Evolutionary conservation across 2,888 invertebrate genomes (phyloP).

Genomic region (Ormyrus rosae): DNA sequence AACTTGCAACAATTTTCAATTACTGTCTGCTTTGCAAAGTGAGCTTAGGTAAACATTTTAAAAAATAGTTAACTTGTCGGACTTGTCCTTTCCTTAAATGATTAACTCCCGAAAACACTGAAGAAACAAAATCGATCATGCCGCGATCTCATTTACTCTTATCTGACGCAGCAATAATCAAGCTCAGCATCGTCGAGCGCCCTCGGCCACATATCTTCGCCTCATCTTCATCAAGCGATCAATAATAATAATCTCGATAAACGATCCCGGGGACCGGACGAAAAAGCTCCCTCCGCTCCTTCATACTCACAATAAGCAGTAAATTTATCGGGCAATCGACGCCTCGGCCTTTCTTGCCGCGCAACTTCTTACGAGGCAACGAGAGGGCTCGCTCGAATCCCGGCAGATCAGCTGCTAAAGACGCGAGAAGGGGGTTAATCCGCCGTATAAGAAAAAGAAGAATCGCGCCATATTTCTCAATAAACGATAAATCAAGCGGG

Average conservation of each 20-base stretch:
- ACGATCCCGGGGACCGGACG: neutral
- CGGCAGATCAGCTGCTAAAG: conserved; percentile 20
- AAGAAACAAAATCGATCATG: neutral
- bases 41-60: neutral
- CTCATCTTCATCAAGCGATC: conserved; percentile 19
- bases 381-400: neutral
- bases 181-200: neutral
- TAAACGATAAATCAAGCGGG: conserved; percentile 74
- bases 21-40: too few species aligned
- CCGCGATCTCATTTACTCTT: neutral
- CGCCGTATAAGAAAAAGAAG: conserved; percentile 59
- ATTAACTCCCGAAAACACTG: neutral
- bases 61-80: neutral
- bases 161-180: conserved; percentile 19
- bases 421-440: conserved; percentile 69
- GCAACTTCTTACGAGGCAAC: neutral
- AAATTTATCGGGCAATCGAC: conserved; percentile 53
- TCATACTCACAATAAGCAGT: conserved; percentile 34
- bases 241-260: conserved; percentile 53
- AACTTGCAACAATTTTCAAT: too few species aligned
- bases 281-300: conserved; percentile 7
- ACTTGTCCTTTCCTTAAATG: neutral
- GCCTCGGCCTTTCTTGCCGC: conserved; percentile 28
- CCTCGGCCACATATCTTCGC: neutral
- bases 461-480: conserved; percentile 74